A percentile compares a stretch with the other conserved stretches of the same genome.
Conservation (phyloP, 2,888 invertebrate species). For the Agriopis leucophaearia region DNA sequence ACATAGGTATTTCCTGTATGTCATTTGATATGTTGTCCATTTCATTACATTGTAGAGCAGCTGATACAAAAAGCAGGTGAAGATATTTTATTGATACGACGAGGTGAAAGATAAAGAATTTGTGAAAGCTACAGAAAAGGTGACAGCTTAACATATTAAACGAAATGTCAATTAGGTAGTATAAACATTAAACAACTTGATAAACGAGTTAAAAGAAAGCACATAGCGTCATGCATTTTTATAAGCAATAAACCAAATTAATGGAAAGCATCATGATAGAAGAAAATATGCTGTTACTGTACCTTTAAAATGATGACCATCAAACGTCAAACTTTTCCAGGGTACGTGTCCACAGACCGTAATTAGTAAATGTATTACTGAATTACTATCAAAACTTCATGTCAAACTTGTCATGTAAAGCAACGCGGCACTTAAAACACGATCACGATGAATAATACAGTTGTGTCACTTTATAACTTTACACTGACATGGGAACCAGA, state of each 20-base stretch:
- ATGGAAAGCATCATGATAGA: slow-evolving; percentile 7
- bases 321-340: slow-evolving; percentile 50
- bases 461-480: slow-evolving; percentile 64
- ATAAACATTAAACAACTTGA: slow-evolving; percentile 11
- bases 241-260: slow-evolving; percentile 14
- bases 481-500: slow-evolving; percentile 56
- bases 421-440: slow-evolving; percentile 63
- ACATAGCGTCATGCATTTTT: slow-evolving; percentile 13
- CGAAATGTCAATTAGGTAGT: slow-evolving; percentile 12
- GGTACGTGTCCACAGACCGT: slow-evolving; percentile 43
- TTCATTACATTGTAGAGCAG: slow-evolving; percentile 52
- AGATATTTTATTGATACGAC: slow-evolving; percentile 50
- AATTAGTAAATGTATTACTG: slow-evolving; percentile 59
- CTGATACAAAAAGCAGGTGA: slow-evolving; percentile 54
- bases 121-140: slow-evolving; percentile 36
- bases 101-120: slow-evolving; percentile 43
- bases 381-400: slow-evolving; percentile 56
- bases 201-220: slow-evolving; percentile 21
- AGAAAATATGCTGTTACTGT: slow-evolving; percentile 33
- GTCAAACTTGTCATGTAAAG: slow-evolving; percentile 58
- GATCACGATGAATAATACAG: slow-evolving; percentile 58
- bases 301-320: slow-evolving; percentile 61
- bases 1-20: slow-evolving; percentile 47
- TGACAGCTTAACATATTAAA: slow-evolving; percentile 19
- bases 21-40: slow-evolving; percentile 46